Percentiles rank a stretch among this genome's conserved stretches.
Evolutionary conservation across 2,888 invertebrate species (phyloP).

Genomic region (Chymomyza fuscimana): DNA sequence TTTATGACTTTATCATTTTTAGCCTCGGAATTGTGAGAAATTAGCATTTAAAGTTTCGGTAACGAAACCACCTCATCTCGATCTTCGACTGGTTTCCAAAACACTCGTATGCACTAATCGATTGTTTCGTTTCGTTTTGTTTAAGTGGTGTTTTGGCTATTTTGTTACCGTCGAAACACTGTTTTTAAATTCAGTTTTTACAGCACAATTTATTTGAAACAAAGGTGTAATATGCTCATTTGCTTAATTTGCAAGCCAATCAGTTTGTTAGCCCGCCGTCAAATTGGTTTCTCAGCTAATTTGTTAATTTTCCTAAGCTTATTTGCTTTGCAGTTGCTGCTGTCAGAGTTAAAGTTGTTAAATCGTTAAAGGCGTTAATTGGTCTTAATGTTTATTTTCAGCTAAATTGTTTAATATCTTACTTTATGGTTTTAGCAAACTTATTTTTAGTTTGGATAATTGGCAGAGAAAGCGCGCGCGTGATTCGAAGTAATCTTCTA

Average conservation of each 20-base stretch:
- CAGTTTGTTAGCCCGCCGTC: slow-evolving; percentile 1
- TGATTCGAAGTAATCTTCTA: neutral
- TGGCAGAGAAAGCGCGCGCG: neutral
- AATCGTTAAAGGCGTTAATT: slow-evolving; percentile 61
- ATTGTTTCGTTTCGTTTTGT: neutral
- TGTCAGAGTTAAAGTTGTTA: slow-evolving; percentile 10
- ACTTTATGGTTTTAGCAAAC: slow-evolving; percentile 42
- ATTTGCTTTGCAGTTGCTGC: slow-evolving; percentile 20
- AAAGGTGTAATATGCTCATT: slow-evolving; percentile 5
- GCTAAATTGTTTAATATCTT: slow-evolving; percentile 56
- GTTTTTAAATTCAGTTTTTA: neutral
- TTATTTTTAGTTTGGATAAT: neutral
- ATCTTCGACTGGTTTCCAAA: slow-evolving; percentile 33
- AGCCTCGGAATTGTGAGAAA: slow-evolving; percentile 24
- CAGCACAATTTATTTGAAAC: slow-evolving; percentile 15
- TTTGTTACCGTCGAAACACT: neutral
- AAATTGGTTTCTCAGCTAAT: slow-evolving; percentile 55
- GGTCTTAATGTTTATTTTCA: slow-evolving; percentile 30
- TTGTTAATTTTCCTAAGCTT: slow-evolving; percentile 65
- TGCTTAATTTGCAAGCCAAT: slow-evolving; percentile 19
- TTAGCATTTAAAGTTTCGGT: slow-evolving; percentile 49
- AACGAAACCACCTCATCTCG: slow-evolving; percentile 3
- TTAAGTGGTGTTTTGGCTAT: slow-evolving; percentile 11
- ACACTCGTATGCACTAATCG: neutral
- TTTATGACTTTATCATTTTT: slow-evolving; percentile 69